phyloP scores from a whole-genome alignment of 2,888 invertebrate genomes.

The Drosophila meridionalis region DNA sequence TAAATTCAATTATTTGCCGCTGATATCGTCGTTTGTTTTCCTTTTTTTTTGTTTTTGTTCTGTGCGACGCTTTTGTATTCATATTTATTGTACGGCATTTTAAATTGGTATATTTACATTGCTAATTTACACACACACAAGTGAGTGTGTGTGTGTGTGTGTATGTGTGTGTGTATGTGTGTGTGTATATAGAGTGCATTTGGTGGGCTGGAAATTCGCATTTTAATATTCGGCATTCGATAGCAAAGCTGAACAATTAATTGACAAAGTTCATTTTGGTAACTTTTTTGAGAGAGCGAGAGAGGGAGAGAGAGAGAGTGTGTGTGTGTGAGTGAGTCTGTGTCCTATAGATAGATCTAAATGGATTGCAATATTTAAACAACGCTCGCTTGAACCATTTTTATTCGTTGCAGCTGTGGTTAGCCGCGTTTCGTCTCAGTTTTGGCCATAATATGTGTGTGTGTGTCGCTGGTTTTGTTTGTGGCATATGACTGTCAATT shows the following conservation, averaged over 20 bases:
- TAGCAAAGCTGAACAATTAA: slow-evolving; percentile 72
- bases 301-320: neutral
- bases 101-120: slow-evolving; percentile 80
- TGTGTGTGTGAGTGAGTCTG: neutral
- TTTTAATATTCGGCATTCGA: slow-evolving; percentile 55
- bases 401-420: slow-evolving; percentile 51
- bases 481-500: slow-evolving; percentile 77
- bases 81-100: slow-evolving; percentile 79
- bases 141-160: slow-evolving; percentile 5
- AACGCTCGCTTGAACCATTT: slow-evolving; percentile 35
- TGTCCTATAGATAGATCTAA: slow-evolving; percentile 28
- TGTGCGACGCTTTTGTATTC: slow-evolving; percentile 72
- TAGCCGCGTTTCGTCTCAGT: slow-evolving; percentile 61
- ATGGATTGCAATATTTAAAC: slow-evolving; percentile 69
- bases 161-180: neutral
- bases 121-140: slow-evolving; percentile 69
- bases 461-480: slow-evolving; percentile 61
- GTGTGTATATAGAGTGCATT: slow-evolving; percentile 30
- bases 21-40: slow-evolving; percentile 80
- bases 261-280: slow-evolving; percentile 78
- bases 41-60: neutral
- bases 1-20: slow-evolving; percentile 78
- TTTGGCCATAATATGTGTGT: slow-evolving; percentile 25
- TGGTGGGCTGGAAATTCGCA: slow-evolving; percentile 41
- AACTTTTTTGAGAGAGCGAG: slow-evolving; percentile 34